Base-by-base conservation (phyloP, 2,113 vertebrate species). In the Thamnophis sirtalis region DNA sequence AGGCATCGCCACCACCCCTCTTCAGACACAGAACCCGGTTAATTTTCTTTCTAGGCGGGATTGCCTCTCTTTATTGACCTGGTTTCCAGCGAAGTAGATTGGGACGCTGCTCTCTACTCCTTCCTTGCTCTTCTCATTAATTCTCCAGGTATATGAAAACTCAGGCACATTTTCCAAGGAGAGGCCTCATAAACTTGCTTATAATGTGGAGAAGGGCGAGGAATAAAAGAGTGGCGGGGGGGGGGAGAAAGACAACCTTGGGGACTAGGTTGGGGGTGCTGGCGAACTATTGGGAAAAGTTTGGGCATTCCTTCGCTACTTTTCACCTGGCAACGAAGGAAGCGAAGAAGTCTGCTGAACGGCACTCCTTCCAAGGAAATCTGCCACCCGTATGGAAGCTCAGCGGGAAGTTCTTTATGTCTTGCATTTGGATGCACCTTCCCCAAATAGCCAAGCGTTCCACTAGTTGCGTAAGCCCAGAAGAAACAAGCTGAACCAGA, bases 291-390 rank as follows among this genome's bases (percentile, higher is more conserved):
- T 96, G 94, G 91, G 88, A 91, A 89, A 24, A 88, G 93, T 95
- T 91, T 80, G 93, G 7, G 95, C 63, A 73, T 89, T 93, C 93
- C 94, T 95, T 95, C 95, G 94, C 95, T 95, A 94, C 95, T 94
- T 97, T 96, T 93, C 95, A 92, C 95, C 95, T 94, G 95, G 92
- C 94, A 95, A 95, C 94, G 95, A 95, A 96, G 95, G 95, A 95
- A 95, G 95, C 93, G 56, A 91, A 90, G 93, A 95, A 50, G 92
- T 73, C 84, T 92, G 93, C 93, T 90, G 88, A 89, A 38, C 50
- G 84, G 51, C 63, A 11, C 90, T 84, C 92, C 91, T 90, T 91
- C 56, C 73, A 92, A 1, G 38, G 33, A 9, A 17, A 49, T 54
- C 91, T 0, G 50, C 68, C 5, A 63, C 95, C 24, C 89, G 43